Conservation (phyloP, 1,140 invertebrate species). For the Babylonia areolata region DNA sequence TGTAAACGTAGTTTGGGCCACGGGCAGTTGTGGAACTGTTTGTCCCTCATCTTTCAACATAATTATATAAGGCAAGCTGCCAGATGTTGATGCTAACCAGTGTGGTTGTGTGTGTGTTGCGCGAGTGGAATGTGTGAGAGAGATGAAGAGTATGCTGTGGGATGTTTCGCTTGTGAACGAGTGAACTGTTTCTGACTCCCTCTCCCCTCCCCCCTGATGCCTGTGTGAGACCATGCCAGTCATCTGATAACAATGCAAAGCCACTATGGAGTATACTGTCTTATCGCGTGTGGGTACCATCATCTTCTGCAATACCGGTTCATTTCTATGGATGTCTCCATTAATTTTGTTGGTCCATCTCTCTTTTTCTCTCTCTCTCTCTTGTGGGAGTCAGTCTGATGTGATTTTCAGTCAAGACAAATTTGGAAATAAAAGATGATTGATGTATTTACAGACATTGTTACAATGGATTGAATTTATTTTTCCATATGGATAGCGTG, state of each 20-base stretch:
- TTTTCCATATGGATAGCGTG: no score
- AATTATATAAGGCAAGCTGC: background rate
- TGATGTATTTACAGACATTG: constrained; percentile 25
- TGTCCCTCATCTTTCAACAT: background rate
- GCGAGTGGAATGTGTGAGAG: background rate
- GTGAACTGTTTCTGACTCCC: background rate
- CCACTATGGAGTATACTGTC: background rate
- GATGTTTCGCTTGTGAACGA: background rate
- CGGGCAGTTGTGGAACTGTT: background rate
- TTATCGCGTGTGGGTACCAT: background rate
- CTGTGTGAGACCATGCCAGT: background rate
- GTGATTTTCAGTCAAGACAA: constrained; percentile 35
- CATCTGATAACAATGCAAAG: constrained; percentile 3
- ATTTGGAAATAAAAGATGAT: constrained; percentile 36
- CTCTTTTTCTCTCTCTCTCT: constrained; percentile 13
- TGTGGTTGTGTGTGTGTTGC: background rate
- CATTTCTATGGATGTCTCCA: constrained; percentile 20
- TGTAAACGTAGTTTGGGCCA: background rate
- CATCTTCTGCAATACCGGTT: constrained; percentile 30
- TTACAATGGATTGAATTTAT: background rate
- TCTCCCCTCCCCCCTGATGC: background rate
- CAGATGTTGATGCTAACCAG: background rate
- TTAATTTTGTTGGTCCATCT: constrained; percentile 12
- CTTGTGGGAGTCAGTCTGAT: constrained; percentile 23
- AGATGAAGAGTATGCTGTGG: no score